Evolutionary conservation across 1,140 invertebrate genomes (phyloP), one percentile per base, ranked within the genome.

Genomic region (Nephila pilipes): DNA sequence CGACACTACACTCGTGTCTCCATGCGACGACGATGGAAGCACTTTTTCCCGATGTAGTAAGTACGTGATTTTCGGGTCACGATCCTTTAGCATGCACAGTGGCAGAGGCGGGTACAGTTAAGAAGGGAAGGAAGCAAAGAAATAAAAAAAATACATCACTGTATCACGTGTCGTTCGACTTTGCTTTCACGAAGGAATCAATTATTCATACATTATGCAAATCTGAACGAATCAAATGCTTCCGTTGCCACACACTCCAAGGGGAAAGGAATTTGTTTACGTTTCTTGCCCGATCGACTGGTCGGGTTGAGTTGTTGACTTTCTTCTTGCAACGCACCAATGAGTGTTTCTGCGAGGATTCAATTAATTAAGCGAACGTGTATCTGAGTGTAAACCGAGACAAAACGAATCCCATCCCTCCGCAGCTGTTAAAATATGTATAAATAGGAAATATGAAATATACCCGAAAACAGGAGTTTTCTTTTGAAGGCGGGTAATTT

Each of bases 161-260:
- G 55, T 32, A 85, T 85, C 58, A 85, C 57, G 83, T 85, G 57
- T 58, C 55, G 54, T 6, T 46, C 55, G 29, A 55, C 25, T 55
- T 58, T 85, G 83, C 83, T 85, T 85, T 85, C 83, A 85, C n/a
- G 16, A 18, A 10, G 55, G 36, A 85, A 85, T 85, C 83, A 85
- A 85, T 85, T 85, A 85, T 85, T 85, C 57, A 85, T 85, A 60
- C 83, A 85, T 85, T 60, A 85, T 85, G 83, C 55, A 85, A 58
- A 85, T 25, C 54, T 29, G 32, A 22, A n/a, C 83, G 29, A 85
- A 85, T 18, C 83, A 18, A 36, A 58, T 85, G 54, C n/a, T 18
- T 85, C 58, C 83, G n/a, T n/a, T 25, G n/a, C 14, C 16, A 1
- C 4, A 29, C 22, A 58, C 1, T 57, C 2, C 83, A 58, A 36